Conservation (phyloP, 2,113 vertebrate genomes). For the Melanotaenia duboulayi region DNA sequence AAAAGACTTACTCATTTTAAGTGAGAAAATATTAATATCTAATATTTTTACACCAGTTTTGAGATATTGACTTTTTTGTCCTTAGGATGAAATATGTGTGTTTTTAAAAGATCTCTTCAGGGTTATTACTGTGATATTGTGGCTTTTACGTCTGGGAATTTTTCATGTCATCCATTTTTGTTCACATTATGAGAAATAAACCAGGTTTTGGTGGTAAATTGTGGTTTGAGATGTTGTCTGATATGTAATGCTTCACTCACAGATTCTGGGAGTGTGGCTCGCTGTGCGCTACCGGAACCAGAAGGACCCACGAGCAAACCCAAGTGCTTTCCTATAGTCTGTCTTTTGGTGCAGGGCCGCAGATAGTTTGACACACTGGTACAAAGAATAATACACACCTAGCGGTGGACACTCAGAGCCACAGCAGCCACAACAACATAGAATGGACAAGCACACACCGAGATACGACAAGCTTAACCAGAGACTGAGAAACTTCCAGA, state of each 20-base stretch:
- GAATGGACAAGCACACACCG: constrained; percentile 44
- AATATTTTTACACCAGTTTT: too few relatives aligned
- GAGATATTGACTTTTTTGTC: too few relatives aligned
- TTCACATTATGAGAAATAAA: not conserved
- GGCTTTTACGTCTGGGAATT: not conserved
- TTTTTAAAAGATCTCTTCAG: too few relatives aligned
- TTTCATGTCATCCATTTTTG: not conserved
- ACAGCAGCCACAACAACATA: constrained; percentile 37
- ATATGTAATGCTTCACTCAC: constrained; percentile 21
- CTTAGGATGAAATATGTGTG: too few relatives aligned
- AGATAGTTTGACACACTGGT: constrained; percentile 46
- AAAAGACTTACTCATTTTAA: too few relatives aligned
- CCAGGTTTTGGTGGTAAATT: not conserved
- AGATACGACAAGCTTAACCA: constrained; percentile 15
- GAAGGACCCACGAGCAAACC: constrained; percentile 93
- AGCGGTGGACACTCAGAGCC: not conserved
- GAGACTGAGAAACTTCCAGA: constrained; percentile 43
- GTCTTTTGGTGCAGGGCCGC: not conserved
- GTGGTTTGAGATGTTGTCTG: constrained; percentile 4
- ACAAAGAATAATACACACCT: constrained; percentile 2
- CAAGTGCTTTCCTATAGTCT: constrained; percentile 93
- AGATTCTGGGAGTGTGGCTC: constrained; percentile 95
- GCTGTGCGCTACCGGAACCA: constrained; percentile 94
- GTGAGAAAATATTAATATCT: too few relatives aligned
- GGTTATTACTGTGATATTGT: not conserved